Evolutionary conservation across 2,888 invertebrate species (phyloP).

Genomic region (Sialis lutaria): DNA sequence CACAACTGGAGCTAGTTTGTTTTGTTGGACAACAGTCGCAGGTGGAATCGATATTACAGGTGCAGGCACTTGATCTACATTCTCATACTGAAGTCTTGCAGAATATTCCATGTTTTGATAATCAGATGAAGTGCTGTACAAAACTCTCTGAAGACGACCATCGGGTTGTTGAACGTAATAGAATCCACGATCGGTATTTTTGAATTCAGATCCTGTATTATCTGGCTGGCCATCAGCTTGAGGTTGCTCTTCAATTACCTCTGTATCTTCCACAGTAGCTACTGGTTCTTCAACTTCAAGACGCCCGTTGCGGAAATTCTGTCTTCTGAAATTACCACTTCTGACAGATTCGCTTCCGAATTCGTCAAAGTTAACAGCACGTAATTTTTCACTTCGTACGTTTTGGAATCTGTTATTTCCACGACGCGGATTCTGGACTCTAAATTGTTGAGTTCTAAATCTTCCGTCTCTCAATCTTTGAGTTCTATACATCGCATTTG

Average conservation of each 20-base stretch:
- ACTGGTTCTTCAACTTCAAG: constrained; percentile 9
- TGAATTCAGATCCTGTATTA: background rate
- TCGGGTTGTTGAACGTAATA: constrained; percentile 25
- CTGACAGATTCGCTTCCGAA: background rate
- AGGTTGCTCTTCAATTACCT: too few relatives aligned
- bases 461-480: too few relatives aligned
- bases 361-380: background rate
- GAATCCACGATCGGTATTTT: constrained; percentile 17
- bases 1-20: background rate
- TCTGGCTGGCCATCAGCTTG: background rate
- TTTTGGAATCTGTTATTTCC: too few relatives aligned
- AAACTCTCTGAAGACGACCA: constrained; percentile 23
- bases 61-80: constrained; percentile 24
- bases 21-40: background rate
- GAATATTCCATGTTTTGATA: constrained; percentile 24
- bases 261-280: too few relatives aligned
- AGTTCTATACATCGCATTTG: too few relatives aligned
- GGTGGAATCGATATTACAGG: constrained; percentile 19
- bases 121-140: constrained; percentile 22
- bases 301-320: constrained; percentile 13
- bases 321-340: constrained; percentile 11
- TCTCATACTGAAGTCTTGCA: constrained; percentile 23
- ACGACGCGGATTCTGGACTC: too few relatives aligned
- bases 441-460: too few relatives aligned
- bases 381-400: too few relatives aligned